Conservation (phyloP, 2,888 invertebrate genomes). For the Hydropsyche betteni region DNA sequence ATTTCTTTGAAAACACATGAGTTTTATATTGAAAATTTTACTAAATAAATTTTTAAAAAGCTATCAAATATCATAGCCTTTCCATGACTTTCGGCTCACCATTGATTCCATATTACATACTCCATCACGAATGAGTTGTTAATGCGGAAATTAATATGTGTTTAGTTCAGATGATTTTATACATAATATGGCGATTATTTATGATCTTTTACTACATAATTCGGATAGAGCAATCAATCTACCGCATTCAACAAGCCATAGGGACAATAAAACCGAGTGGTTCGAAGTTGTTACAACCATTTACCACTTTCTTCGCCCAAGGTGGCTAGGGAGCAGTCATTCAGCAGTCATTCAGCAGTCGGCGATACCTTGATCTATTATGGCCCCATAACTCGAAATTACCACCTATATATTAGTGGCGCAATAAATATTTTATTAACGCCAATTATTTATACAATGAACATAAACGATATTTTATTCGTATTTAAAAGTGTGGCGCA, state of each 20-base stretch:
- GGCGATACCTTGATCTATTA: constrained; percentile 34
- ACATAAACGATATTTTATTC: constrained; percentile 34
- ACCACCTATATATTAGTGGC: constrained; percentile 23
- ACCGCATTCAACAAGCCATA: constrained; percentile 33
- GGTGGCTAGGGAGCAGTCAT: background rate
- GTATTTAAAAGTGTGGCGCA: constrained; percentile 34
- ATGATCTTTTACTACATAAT: constrained; percentile 3
- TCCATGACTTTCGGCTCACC: too few species aligned
- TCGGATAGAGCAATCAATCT: constrained; percentile 33
- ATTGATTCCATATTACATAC: too few species aligned
- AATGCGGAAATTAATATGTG: too few species aligned
- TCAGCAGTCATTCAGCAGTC: constrained; percentile 10
- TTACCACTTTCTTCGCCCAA: constrained; percentile 23
- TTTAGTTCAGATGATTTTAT: too few species aligned
- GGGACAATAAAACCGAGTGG: constrained; percentile 35
- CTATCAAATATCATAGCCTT: too few species aligned
- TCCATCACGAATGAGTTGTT: too few species aligned
- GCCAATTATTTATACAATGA: constrained; percentile 34
- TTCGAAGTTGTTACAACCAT: constrained; percentile 9
- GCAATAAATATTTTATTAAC: constrained; percentile 38
- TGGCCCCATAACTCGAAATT: constrained; percentile 31
- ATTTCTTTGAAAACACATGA: too few species aligned
- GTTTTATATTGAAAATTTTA: too few species aligned
- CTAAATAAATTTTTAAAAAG: too few species aligned
- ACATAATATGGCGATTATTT: background rate